Conservation (phyloP, 2,113 vertebrate species). For the Lepus timidus region DNA sequence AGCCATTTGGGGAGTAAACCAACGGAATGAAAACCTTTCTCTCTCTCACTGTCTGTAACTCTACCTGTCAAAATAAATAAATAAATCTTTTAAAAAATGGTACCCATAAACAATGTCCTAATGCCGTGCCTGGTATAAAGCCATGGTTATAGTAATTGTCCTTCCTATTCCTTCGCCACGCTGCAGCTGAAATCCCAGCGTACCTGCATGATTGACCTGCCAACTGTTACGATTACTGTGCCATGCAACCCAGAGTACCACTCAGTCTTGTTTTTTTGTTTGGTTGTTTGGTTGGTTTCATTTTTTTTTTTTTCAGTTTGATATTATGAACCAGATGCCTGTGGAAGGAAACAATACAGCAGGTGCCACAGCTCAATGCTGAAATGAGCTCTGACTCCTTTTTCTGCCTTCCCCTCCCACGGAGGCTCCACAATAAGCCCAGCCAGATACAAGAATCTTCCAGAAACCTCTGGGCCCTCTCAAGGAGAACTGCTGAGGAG, state of each 20-base stretch:
- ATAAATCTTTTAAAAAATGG: no score
- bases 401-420: constrained; percentile 59
- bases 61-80: no score
- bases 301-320: not conserved
- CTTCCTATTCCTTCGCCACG: not conserved
- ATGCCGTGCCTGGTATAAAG: not conserved
- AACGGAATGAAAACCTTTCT: no score
- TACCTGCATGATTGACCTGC: constrained; percentile 38
- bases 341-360: not conserved
- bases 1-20: no score
- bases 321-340: constrained; percentile 20
- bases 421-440: constrained; percentile 46
- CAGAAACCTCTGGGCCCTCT: constrained; percentile 86
- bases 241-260: not conserved
- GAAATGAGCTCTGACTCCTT: constrained; percentile 53
- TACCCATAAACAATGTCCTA: not conserved
- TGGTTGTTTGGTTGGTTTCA: no score
- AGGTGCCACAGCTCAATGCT: constrained; percentile 55
- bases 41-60: no score
- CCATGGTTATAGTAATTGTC: not conserved
- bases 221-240: not conserved
- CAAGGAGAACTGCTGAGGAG: constrained; percentile 84
- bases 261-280: not conserved
- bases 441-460: constrained; percentile 78
- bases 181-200: constrained; percentile 46